Conservation (phyloP, 2,113 vertebrate species). For the Sula dactylatra region DNA sequence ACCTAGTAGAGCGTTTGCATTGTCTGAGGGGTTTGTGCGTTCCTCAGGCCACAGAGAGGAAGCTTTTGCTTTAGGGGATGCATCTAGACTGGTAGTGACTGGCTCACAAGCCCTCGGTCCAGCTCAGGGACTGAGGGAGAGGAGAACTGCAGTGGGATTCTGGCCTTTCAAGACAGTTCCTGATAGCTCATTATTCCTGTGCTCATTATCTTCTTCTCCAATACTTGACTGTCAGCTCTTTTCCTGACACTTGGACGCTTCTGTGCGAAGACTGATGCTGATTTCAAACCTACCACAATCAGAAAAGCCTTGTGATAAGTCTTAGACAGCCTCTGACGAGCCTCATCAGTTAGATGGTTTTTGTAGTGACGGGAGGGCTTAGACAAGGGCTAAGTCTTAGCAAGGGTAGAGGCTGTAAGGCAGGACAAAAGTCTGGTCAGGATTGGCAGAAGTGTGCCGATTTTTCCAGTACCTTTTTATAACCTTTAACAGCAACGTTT, state of each 20-base stretch:
- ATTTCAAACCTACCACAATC: accelerated
- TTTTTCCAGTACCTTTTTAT: neutral
- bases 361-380: neutral
- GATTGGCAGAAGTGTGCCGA: neutral
- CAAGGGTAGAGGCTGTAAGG: neutral
- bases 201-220: neutral
- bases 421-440: neutral
- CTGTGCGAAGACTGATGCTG: neutral
- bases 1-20: neutral
- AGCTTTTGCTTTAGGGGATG: neutral
- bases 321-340: neutral
- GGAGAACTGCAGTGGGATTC: neutral
- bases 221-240: neutral
- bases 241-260: neutral
- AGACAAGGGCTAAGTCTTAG: neutral
- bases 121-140: neutral
- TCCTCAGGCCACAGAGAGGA: neutral
- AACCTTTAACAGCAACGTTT: neutral
- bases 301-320: neutral
- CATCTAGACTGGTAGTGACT: neutral
- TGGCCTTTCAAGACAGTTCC: neutral
- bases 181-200: neutral
- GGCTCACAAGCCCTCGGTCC: neutral
- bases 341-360: neutral
- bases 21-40: neutral